Percentiles rank a stretch among this genome's conserved stretches.
These are phyloP conservation scores for Discoglossus pictus DNA, from an alignment of 2,797 vertebrate species.

Conservation along the genomic window DNA sequence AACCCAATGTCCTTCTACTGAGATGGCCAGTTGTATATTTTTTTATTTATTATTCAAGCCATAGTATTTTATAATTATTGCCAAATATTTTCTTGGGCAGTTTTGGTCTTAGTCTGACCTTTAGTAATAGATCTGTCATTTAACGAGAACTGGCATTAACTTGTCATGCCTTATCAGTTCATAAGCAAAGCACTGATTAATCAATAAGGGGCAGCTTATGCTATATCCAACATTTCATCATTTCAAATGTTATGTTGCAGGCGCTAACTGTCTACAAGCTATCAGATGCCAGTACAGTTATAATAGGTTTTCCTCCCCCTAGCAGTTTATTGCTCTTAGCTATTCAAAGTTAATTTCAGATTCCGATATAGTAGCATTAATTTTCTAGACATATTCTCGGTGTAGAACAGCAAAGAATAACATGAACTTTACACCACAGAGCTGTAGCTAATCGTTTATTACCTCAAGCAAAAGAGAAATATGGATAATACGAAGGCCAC, in stretches of 20 bases:
- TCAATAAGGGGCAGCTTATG: conserved; percentile 60
- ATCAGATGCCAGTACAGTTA: conserved; percentile 71
- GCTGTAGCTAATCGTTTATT: conserved; percentile 65
- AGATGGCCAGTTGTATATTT: no score
- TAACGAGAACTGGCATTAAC: conserved; percentile 48
- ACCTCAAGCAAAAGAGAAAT: conserved; percentile 62
- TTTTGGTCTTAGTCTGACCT: conserved; percentile 41
- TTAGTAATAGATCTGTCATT: conserved; percentile 61
- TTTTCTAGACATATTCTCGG: conserved; percentile 73
- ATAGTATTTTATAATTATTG: conserved; percentile 50
- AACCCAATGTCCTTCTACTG: no score
- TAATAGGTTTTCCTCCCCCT: conserved; percentile 73
- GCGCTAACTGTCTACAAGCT: conserved; percentile 67
- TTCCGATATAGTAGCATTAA: conserved; percentile 87
- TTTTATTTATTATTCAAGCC: conserved; percentile 25
- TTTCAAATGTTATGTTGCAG: conserved; percentile 69
- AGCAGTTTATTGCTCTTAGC: conserved; percentile 82
- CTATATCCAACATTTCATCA: conserved; percentile 65
- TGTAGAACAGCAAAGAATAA: conserved; percentile 59
- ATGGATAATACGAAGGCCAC: conserved; percentile 48
- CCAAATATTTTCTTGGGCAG: conserved; percentile 24
- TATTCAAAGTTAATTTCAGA: conserved; percentile 91
- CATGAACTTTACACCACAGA: conserved; percentile 34
- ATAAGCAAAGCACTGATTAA: conserved; percentile 64
- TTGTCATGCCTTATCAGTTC: conserved; percentile 58